Evolutionary conservation across 2,113 vertebrate genomes (phyloP).

Genomic region (Sebastes schlegelii): DNA sequence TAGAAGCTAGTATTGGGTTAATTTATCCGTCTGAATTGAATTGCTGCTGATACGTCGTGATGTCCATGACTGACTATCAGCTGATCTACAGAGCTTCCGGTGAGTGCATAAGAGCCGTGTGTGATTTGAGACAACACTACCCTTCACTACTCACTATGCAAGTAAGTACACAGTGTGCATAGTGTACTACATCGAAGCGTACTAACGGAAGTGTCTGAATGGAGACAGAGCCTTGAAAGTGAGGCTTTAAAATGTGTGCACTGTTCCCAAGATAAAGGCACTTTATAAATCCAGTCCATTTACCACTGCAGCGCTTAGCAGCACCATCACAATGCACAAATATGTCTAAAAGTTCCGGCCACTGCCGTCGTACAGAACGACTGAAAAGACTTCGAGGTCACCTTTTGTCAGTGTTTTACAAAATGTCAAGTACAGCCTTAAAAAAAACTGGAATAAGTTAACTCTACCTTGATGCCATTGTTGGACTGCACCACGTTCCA

Average conservation of each 20-base stretch:
- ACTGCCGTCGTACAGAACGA: too few species aligned
- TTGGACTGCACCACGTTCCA: conserved; percentile 99
- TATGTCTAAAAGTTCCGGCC: too few species aligned
- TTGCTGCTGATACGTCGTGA: not conserved
- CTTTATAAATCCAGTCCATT: not conserved
- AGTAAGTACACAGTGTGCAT: too few species aligned
- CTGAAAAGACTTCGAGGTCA: too few species aligned
- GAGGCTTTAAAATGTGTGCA: conserved; percentile 5
- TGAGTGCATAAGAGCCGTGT: not conserved
- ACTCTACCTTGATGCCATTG: conserved; percentile 94
- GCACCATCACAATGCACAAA: not conserved
- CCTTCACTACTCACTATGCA: too few species aligned
- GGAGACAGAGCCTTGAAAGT: too few species aligned
- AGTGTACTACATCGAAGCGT: too few species aligned
- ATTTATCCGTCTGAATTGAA: not conserved
- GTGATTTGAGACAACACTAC: too few species aligned
- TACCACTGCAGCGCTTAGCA: conserved; percentile 2
- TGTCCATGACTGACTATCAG: not conserved
- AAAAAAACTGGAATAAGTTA: not conserved
- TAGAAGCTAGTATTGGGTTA: not conserved
- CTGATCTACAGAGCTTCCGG: not conserved
- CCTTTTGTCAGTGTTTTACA: not conserved
- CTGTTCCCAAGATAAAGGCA: not conserved
- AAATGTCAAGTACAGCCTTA: not conserved
- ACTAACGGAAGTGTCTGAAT: too few species aligned